phyloP scores from a whole-genome alignment of 1,140 invertebrate genomes.

The Sipha flava region DNA sequence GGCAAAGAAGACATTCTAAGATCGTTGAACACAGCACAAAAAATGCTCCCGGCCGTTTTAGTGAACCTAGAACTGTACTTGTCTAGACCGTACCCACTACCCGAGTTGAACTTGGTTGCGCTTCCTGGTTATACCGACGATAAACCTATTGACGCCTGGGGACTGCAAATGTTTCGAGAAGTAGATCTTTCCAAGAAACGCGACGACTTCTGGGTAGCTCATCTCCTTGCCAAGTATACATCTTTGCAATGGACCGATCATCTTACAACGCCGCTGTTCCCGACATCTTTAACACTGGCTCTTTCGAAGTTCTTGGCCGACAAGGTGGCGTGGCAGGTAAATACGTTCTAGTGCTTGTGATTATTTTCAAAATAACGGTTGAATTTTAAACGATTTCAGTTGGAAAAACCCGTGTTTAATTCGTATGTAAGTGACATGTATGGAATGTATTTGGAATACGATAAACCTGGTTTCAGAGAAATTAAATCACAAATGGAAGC shows the following conservation, averaged over 20 bases:
- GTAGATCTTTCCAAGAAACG: slow-evolving; percentile 42
- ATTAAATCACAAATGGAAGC: slow-evolving; percentile 13
- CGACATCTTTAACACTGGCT: slow-evolving; percentile 61
- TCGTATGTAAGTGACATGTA: slow-evolving; percentile 38
- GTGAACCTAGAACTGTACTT: slow-evolving; percentile 62
- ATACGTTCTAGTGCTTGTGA: background rate
- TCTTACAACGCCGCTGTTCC: slow-evolving; percentile 61
- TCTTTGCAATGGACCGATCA: slow-evolving; percentile 59
- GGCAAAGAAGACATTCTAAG: slow-evolving; percentile 59
- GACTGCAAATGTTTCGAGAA: slow-evolving; percentile 66
- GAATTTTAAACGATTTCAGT: slow-evolving; percentile 38
- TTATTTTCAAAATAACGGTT: background rate
- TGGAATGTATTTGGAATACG: slow-evolving; percentile 38
- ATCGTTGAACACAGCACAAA: slow-evolving; percentile 54
- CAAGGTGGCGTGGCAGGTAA: slow-evolving; percentile 43
- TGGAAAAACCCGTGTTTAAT: slow-evolving; percentile 40
- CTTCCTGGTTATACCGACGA: slow-evolving; percentile 65
- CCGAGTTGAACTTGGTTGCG: slow-evolving; percentile 71
- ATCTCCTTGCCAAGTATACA: slow-evolving; percentile 44
- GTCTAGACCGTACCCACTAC: slow-evolving; percentile 57
- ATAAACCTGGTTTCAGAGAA: slow-evolving; percentile 34
- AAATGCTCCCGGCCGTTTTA: slow-evolving; percentile 55
- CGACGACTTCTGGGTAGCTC: slow-evolving; percentile 38
- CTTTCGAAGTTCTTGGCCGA: slow-evolving; percentile 60
- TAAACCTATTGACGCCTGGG: slow-evolving; percentile 62